Evolutionary conservation across 2,113 vertebrate genomes (phyloP).

Genomic region (Lampris incognitus): DNA sequence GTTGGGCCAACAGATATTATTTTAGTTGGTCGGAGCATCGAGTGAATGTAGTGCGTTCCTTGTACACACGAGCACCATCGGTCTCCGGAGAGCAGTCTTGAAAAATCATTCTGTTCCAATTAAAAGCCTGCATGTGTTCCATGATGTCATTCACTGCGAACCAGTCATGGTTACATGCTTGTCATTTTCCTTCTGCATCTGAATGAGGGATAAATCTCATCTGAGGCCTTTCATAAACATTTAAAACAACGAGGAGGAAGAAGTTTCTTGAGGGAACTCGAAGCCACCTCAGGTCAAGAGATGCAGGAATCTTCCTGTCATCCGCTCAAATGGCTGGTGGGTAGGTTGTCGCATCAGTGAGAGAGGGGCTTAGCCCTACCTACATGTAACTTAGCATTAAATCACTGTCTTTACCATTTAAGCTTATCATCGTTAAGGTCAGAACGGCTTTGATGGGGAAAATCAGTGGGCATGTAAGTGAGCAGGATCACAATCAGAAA

Average conservation of each 20-base stretch:
- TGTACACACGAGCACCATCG: constrained; percentile 81
- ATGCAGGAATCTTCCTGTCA: constrained; percentile 11
- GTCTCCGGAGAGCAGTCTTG: constrained; percentile 77
- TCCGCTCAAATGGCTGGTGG: neutral
- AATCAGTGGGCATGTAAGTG: neutral
- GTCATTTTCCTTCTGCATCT: constrained; percentile 11
- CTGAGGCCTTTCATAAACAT: constrained; percentile 6
- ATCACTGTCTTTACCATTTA: neutral
- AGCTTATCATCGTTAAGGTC: neutral
- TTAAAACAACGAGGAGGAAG: constrained; percentile 5
- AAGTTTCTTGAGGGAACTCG: neutral
- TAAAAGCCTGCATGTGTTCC: constrained; percentile 6
- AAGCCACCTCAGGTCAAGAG: neutral
- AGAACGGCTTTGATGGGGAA: neutral
- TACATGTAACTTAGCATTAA: neutral
- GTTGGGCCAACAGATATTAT: constrained; percentile 30
- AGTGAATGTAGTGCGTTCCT: constrained; percentile 79
- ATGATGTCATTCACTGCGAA: constrained; percentile 26
- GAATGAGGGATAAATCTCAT: constrained; percentile 7
- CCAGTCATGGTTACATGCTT: constrained; percentile 24
- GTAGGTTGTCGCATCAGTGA: neutral
- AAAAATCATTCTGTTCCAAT: constrained; percentile 80
- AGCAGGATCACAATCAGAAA: neutral
- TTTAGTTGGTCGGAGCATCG: constrained; percentile 81
- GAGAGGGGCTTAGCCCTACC: neutral